Base-by-base conservation (phyloP, 2,113 vertebrate genomes). In the Pachycephala philippinensis region DNA sequence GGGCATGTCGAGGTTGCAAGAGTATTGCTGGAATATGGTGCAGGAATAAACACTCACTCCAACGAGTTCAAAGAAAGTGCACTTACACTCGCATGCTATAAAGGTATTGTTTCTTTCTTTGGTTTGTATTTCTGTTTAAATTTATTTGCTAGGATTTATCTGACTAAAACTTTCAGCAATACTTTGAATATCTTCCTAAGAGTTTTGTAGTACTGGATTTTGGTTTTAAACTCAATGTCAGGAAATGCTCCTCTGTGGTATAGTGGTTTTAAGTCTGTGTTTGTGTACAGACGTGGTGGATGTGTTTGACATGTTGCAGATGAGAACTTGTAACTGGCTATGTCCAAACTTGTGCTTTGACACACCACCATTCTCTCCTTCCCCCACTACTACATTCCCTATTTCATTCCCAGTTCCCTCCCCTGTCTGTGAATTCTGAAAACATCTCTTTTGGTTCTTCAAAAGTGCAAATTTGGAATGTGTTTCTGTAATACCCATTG, bases 61-160 rank as follows among this genome's bases (percentile, higher is more conserved):
- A 99, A 99, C 15, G 99, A 99, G 98, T 99, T 99, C 97, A 99
- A 99, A 97, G 99, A 99, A 98, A 99, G 99, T 95, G 99, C 99
- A 61, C 99, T 99, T 97, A 99, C 99, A 31, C 98, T 99, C 78
- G 99, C 99, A 56, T 99, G 99, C 98, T 99, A 99, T 91, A 99
- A 99, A 99, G 99, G 99, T 99, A 98, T 61, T 49, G 45, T 79
- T 53, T 89, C 49, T 52, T 83, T 47, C 50, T 7, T 75, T 68
- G 21, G 13, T 84, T 64, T 45, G 65, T 68, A 1, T 23, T 61
- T 47, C 30, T 39, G 9, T 54, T 40, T 42, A 3, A 16, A 49
- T 65, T 50, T 61, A 6, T 49, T 56, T 65, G 11, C 50, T 68
- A 27, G 63, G 35, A 31, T 79, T 87, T 87, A 20, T 76, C 39